phyloP scores from a whole-genome alignment of 2,797 vertebrate species.

The Sternotherus odoratus region DNA sequence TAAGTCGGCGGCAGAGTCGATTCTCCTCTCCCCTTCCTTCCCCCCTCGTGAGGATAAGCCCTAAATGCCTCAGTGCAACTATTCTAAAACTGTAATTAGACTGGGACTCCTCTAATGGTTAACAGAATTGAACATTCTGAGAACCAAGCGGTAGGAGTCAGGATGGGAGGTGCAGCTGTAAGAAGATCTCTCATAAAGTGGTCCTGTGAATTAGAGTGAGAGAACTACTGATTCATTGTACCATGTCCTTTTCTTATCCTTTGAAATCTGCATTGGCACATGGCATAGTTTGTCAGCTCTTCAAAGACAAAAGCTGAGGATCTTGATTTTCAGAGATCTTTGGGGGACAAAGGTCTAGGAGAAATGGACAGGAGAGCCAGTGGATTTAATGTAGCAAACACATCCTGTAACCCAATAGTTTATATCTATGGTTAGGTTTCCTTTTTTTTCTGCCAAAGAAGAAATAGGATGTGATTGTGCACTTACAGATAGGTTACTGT shows the following conservation, averaged over 20 bases:
- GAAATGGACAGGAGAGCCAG: not conserved
- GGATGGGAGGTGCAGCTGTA: constrained; percentile 37
- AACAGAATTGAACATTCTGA: not conserved
- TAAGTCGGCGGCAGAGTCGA: too few relatives aligned
- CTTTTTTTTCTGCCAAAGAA: not conserved
- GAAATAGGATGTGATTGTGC: constrained; percentile 16
- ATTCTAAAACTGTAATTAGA: not conserved
- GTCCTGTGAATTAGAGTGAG: constrained; percentile 45
- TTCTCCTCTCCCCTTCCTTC: too few relatives aligned
- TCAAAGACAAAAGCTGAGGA: not conserved
- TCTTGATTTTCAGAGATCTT: not conserved
- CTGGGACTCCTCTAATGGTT: constrained; percentile 21
- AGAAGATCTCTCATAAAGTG: constrained; percentile 24
- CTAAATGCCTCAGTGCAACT: not conserved
- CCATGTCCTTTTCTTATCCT: not conserved
- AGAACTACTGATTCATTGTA: constrained; percentile 42
- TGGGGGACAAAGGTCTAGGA: not conserved
- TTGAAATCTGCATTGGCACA: constrained; percentile 40
- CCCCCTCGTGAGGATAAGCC: too few relatives aligned
- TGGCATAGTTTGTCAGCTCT: constrained; percentile 28
- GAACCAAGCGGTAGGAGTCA: not conserved
- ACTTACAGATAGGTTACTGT: not conserved
- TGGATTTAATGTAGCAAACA: not conserved
- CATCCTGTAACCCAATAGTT: not conserved
- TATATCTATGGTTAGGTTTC: not conserved